phyloP scores from a whole-genome alignment of 2,113 vertebrate species.

The Chunga burmeisteri region DNA sequence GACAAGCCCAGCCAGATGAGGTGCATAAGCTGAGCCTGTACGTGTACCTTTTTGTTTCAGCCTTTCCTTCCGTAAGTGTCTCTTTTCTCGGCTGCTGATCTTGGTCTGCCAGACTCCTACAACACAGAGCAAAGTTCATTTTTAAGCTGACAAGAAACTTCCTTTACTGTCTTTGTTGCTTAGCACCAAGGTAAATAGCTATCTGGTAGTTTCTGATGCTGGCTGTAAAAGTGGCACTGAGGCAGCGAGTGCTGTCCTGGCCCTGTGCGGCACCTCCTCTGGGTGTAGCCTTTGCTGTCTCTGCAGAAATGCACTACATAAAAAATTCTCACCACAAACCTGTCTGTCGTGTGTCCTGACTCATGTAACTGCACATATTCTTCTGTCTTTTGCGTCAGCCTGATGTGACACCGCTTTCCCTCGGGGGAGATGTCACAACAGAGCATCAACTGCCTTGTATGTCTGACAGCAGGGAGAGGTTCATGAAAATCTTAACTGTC shows the following conservation, averaged over 20 bases:
- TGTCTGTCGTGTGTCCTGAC: neutral
- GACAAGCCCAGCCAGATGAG: neutral
- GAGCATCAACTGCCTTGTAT: neutral
- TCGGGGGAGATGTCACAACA: neutral
- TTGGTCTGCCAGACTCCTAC: conserved; percentile 68
- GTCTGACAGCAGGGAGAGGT: neutral
- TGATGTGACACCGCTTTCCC: neutral
- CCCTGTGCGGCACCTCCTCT: neutral
- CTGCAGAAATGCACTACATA: neutral
- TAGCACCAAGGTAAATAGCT: neutral
- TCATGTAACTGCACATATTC: neutral
- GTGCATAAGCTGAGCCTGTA: neutral
- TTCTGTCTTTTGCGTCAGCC: neutral
- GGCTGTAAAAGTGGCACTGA: neutral
- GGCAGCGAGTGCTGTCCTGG: accelerated
- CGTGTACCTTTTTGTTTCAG: conserved; percentile 66
- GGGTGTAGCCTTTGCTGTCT: neutral
- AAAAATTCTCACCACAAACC: neutral
- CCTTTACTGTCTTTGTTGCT: neutral
- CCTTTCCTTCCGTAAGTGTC: conserved; percentile 64
- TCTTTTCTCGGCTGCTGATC: conserved; percentile 69
- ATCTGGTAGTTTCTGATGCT: neutral
- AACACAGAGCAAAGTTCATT: conserved; percentile 8
- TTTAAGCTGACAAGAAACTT: neutral
- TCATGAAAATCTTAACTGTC: neutral